Evolutionary conservation across 2,888 invertebrate species (phyloP), one percentile per base, ranked within the genome.

Genomic region (Thecocarcelia acutangulata): DNA sequence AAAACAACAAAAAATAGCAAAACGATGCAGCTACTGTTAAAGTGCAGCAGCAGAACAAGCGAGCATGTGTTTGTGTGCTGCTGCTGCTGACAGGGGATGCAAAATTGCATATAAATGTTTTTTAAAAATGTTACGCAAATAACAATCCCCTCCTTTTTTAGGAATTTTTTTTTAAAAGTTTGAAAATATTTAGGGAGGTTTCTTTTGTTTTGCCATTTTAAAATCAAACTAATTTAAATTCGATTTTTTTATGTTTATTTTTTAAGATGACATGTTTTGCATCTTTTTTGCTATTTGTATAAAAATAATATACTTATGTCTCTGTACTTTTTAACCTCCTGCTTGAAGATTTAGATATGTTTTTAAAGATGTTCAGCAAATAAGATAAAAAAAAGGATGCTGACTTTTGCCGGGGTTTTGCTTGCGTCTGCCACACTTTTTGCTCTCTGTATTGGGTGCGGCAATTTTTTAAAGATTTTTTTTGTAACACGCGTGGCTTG

Each of bases 41-140:
- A 33, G 24, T 1, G 12, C 33, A 42, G 33, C 9, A 33, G 33
- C 33, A 19, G 6, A n/a, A 24, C 24, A 19, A 44, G 21, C 6
- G 15, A 28, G 42, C 11, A 48, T 69, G 37, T 68, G 63, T 52
- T 28, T 59, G 73, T 46, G 52, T 48, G 33, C 19, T 80, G 81
- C 46, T 48, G 33, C 19, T 80, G 81, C 46, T 83, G 85, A 83
- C 83, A 83, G 48, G 84, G 85, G 85, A 82, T 84, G 85, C 80
- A 80, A 77, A 73, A 75, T 66, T 66, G 76, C 80, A 76, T 63
- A 70, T 75, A 68, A 75, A 73, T 64, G 21, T 44, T 28, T 56
- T 70, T 40, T 37, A 54, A 70, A 21, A 40, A 63, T 74, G 70
- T 42, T 42, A 33, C 42, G 44, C 44, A 73, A 76, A 64, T 69